Conservation (phyloP, 1,140 invertebrate species). For the Colletes latitarsis region DNA sequence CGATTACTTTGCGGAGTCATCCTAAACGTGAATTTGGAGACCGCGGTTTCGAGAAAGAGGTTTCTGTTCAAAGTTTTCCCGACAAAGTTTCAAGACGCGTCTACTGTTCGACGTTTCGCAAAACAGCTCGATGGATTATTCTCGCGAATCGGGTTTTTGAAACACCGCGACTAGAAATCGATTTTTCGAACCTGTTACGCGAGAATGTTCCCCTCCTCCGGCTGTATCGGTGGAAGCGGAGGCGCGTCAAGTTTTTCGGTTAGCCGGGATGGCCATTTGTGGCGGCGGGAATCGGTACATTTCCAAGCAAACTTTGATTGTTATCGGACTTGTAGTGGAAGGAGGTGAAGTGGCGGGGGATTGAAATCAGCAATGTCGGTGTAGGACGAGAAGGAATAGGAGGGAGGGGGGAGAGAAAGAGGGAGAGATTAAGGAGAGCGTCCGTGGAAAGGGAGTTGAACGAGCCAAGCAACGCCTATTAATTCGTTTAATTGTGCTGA, state of each 20-base stretch:
- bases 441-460: conserved; percentile 38
- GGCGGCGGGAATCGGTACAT: conserved; percentile 32
- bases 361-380: conserved; percentile 31
- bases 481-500: conserved; percentile 79
- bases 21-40: too few relatives aligned
- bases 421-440: conserved; percentile 36
- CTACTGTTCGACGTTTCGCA: too few relatives aligned
- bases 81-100: too few relatives aligned
- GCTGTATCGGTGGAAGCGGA: neutral
- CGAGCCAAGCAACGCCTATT: conserved; percentile 68
- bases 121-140: too few relatives aligned
- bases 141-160: too few relatives aligned
- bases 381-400: too few relatives aligned
- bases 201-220: neutral
- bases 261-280: conserved; percentile 20
- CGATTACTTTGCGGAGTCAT: too few relatives aligned
- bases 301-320: conserved; percentile 55
- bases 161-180: too few relatives aligned
- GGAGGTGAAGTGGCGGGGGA: conserved; percentile 7
- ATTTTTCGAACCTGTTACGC: too few relatives aligned
- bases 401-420: neutral
- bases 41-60: too few relatives aligned
- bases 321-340: conserved; percentile 42
- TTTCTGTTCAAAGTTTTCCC: too few relatives aligned
- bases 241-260: conserved; percentile 11